A percentile compares a stretch with the other conserved stretches of the same genome.
Conservation (phyloP, 2,888 invertebrate genomes). For the Monopis laevigella region DNA sequence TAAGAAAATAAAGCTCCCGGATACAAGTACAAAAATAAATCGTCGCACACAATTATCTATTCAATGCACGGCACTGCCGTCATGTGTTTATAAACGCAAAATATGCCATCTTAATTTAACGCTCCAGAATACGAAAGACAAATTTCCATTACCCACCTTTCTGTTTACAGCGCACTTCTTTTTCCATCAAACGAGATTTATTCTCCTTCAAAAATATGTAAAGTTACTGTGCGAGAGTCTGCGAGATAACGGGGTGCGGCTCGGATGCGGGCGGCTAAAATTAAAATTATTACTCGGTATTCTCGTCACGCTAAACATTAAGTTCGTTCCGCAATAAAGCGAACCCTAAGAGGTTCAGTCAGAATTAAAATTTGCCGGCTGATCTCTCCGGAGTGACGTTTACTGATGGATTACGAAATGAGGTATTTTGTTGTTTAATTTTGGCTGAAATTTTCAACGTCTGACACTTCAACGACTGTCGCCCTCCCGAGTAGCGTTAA, state of each 20-base stretch:
- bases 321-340: conserved; percentile 56
- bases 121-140: conserved; percentile 45
- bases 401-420: conserved; percentile 55
- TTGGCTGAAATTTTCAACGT: conserved; percentile 16
- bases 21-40: too few species aligned
- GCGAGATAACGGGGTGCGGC: conserved; percentile 32
- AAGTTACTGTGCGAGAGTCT: conserved; percentile 40
- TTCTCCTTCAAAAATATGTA: conserved; percentile 58
- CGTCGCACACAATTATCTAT: neutral
- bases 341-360: conserved; percentile 41
- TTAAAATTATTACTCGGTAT: conserved; percentile 63
- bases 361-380: conserved; percentile 64
- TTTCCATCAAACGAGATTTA: conserved; percentile 60
- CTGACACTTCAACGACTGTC: neutral
- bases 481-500: too few species aligned
- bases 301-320: conserved; percentile 66
- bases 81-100: conserved; percentile 7
- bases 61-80: conserved; percentile 1
- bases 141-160: conserved; percentile 48
- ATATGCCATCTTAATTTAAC: conserved; percentile 29
- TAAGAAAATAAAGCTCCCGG: too few species aligned
- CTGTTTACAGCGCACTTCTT: conserved; percentile 55
- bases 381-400: conserved; percentile 49
- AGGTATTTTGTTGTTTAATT: conserved; percentile 27
- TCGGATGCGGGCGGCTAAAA: conserved; percentile 41